These are phyloP conservation scores for Carpatolechia fugitivella DNA, from an alignment of 2,888 invertebrate species.

Conservation along the genomic window DNA sequence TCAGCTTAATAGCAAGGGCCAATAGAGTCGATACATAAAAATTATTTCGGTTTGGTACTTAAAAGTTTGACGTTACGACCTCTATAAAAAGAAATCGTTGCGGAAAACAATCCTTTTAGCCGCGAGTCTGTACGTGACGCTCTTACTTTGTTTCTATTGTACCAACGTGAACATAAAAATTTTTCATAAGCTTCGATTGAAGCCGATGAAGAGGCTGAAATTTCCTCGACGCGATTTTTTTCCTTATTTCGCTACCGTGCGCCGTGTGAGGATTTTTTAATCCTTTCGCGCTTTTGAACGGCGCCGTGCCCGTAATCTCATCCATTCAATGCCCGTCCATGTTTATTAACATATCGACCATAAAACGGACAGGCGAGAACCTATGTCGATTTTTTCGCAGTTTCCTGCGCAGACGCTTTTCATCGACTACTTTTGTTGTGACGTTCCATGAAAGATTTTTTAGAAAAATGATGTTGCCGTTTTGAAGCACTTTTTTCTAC, in stretches of 20 bases:
- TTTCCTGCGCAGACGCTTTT: slow-evolving; percentile 59
- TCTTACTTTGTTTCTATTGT: slow-evolving; percentile 24
- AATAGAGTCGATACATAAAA: slow-evolving; percentile 21
- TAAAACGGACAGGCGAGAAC: slow-evolving; percentile 60
- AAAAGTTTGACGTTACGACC: slow-evolving; percentile 25
- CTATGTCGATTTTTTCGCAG: slow-evolving; percentile 59
- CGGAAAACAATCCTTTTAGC: slow-evolving; percentile 23
- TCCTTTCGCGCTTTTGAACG: slow-evolving; percentile 5
- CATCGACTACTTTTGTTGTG: slow-evolving; percentile 49
- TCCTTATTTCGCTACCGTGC: slow-evolving; percentile 1
- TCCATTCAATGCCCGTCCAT: slow-evolving; percentile 65
- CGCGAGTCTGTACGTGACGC: slow-evolving; percentile 18
- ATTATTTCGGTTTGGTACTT: slow-evolving; percentile 21
- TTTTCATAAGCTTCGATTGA: slow-evolving; percentile 14
- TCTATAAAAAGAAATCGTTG: slow-evolving; percentile 24
- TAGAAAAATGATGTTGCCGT: slow-evolving; percentile 30
- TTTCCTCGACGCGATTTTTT: not conserved
- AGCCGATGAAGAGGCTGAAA: slow-evolving; percentile 1
- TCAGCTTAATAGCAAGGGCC: slow-evolving; percentile 11
- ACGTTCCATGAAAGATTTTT: slow-evolving; percentile 37
- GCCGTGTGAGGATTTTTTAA: slow-evolving; percentile 3
- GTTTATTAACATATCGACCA: slow-evolving; percentile 73
- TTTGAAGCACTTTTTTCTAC: not conserved
- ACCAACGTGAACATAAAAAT: slow-evolving; percentile 20
- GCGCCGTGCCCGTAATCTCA: slow-evolving; percentile 37